Base-by-base conservation (phyloP, 2,888 invertebrate species). In the Eristalis arbustorum region DNA sequence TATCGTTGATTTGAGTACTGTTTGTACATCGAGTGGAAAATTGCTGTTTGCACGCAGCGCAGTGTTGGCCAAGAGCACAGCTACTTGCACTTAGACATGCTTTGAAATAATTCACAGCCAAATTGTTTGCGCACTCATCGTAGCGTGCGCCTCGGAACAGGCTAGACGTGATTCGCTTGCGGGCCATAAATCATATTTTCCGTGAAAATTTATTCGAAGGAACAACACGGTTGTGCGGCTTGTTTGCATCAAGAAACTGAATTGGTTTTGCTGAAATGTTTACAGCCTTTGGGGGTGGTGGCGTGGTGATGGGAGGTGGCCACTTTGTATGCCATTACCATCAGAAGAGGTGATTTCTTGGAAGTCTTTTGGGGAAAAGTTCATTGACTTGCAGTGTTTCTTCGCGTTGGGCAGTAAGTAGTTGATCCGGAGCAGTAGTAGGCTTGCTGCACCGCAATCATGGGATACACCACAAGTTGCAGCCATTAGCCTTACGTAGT, bases 121-220 rank as follows among this genome's bases (percentile, higher is more conserved):
- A 81, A 85, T 85, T 81, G 76, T 77, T 81, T 76, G 76, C 61
- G 31, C 64, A 81, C 68, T 71, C 81, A 81, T 59, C 49, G 81
- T 59, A 37, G 75, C 81, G 80, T 63, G 31, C 57, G 40, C 68
- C 64, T 81, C 42, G 57, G 63, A 81, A 81, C 69, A 72, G 57
- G 75, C 63, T 68, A 62, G 72, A 80, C 81, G 68, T 81, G 81
- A 76, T 73, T 81, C 42, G 67, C 37, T 63, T 68, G 84, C 37
- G 75, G 68, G 62, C 67, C 57, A 84, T 84, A 80, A 84, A 80
- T 84, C 80, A 80, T 80, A 57, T 71, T 59, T 37, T 13, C 31
- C 64, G 28, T 59, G 59, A 23, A 59, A 84, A 67, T 72, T 76
- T 71, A 71, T 69, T 66, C 56, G 31, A 62, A 57, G n/a, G 40